Conservation (phyloP, 2,888 invertebrate species). For the Steinernema scapterisci region DNA sequence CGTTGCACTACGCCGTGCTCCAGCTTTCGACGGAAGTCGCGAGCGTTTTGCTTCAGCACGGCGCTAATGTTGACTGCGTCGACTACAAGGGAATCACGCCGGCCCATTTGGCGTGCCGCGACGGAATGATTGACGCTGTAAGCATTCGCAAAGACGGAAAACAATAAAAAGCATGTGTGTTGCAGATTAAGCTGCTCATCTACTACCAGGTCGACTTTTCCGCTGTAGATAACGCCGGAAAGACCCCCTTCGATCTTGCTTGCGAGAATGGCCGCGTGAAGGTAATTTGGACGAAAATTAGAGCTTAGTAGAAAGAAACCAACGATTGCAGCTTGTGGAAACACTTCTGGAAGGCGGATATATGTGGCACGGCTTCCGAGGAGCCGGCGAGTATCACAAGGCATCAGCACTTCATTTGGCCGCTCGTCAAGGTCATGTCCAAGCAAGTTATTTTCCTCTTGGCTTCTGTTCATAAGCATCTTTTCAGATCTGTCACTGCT, state of each 20-base stretch:
- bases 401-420: slow-evolving; percentile 58
- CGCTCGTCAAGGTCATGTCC: slow-evolving; percentile 57
- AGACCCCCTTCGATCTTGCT: slow-evolving; percentile 71
- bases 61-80: slow-evolving; percentile 46
- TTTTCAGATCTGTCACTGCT: slow-evolving; percentile 20
- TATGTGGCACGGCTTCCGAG: slow-evolving; percentile 15
- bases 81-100: slow-evolving; percentile 48
- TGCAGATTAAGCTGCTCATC: slow-evolving; percentile 69
- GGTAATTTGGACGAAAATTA: slow-evolving; percentile 41
- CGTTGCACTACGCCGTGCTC: slow-evolving; percentile 49
- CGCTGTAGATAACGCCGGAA: slow-evolving; percentile 67
- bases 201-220: slow-evolving; percentile 65
- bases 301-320: not conserved
- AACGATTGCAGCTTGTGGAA: not conserved
- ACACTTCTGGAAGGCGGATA: not conserved
- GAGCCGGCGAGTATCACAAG: slow-evolving; percentile 13
- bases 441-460: slow-evolving; percentile 40
- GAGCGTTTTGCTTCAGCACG: slow-evolving; percentile 40
- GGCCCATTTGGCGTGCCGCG: slow-evolving; percentile 47
- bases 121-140: slow-evolving; percentile 54
- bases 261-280: slow-evolving; percentile 70
- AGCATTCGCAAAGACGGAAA: not conserved
- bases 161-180: not conserved
- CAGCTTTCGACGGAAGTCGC: slow-evolving; percentile 46
- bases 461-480: not conserved